Percentiles rank a stretch among this genome's conserved stretches.
Conservation (phyloP, 2,113 vertebrate species). For the Pionites leucogaster region DNA sequence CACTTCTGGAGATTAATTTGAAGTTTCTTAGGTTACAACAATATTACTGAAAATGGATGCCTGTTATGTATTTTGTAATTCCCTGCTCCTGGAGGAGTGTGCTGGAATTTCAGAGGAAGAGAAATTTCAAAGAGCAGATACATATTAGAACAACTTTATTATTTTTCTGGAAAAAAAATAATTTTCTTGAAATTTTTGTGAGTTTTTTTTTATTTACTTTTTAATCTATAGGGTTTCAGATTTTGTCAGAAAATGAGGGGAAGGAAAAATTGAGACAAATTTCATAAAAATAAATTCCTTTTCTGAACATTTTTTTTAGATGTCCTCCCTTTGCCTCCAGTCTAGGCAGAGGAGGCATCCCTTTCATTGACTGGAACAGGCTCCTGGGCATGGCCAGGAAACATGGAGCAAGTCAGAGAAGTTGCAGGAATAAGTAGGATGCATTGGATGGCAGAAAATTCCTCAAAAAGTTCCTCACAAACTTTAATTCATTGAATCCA, state of each 20-base stretch:
- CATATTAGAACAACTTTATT: background rate
- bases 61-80: background rate
- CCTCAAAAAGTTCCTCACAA: background rate
- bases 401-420: background rate
- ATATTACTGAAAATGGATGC: background rate
- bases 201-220: background rate
- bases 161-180: background rate
- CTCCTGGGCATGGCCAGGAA: background rate
- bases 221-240: background rate
- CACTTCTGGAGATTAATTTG: background rate
- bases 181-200: background rate
- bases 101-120: background rate
- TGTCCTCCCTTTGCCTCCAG: background rate
- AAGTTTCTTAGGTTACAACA: background rate
- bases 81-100: background rate
- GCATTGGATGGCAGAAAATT: background rate
- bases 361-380: background rate
- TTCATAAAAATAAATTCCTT: background rate
- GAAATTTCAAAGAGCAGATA: background rate
- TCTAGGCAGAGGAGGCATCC: background rate
- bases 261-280: background rate
- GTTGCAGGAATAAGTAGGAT: background rate
- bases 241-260: background rate
- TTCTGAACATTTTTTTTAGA: background rate
- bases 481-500: background rate